Evolutionary conservation across 2,113 vertebrate genomes (phyloP), one percentile per base, ranked within the genome.

Genomic region (Peromyscus polionotus): DNA sequence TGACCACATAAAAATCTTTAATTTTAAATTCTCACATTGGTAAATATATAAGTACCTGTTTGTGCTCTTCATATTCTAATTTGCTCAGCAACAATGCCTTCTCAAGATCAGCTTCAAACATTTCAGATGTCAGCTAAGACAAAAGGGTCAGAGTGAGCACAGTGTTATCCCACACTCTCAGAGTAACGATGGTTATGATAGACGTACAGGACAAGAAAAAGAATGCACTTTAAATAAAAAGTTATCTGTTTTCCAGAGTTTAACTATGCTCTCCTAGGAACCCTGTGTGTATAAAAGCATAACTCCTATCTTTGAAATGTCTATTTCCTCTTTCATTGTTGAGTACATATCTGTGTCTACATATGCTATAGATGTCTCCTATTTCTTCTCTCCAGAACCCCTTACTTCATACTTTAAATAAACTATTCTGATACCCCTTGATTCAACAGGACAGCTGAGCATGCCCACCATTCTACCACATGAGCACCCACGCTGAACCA

Each of bases 41-140:
- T 96, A 79, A 97, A 97, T 39, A 39, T 83, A 12, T 51, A 96
- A 97, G 28, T 80, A 99, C 99, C 99, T 99, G 99, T 98, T 99
- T 99, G 22, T 99, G 99, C 93, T 99, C 98, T 96, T 99, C 99
- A 70, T 98, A 99, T 96, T 99, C 99, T 97, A 99, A 97, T 98
- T 99, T 99, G 98, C 99, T 99, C 79, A 99, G 97, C 94, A 99
- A 99, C 96, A 99, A 98, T n/a, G 99, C 99, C 96, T 99, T 99
- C 98, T 99, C 99, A 98, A 99, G 98, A 98, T 99, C 99, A n/a
- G 99, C 99, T 98, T 99, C 99, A 98, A 99, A 99, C 96, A 99
- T 98, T 98, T 99, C 99, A 97, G 98, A 99, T 90, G 99, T 99
- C 96, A 99, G 98, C 99, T 99, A 94, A 90, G 97, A 97, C 79